phyloP scores from a whole-genome alignment of 2,113 vertebrate species.

The Oenanthe melanoleuca region DNA sequence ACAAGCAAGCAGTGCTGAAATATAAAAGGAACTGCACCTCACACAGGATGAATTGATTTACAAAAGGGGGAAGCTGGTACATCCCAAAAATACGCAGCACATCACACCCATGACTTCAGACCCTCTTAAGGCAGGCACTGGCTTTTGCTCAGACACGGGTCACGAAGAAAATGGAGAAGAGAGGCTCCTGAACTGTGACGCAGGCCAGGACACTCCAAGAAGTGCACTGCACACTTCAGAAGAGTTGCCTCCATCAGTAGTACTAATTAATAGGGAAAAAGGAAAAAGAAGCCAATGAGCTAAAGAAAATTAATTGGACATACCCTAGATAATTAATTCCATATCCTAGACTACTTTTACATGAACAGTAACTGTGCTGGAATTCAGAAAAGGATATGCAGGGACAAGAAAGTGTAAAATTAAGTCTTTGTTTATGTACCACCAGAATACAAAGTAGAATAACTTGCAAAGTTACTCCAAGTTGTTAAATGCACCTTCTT shows the following conservation, averaged over 20 bases:
- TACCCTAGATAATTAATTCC: background rate
- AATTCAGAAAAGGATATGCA: background rate
- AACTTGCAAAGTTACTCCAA: background rate
- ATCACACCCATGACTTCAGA: background rate
- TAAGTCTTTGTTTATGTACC: background rate
- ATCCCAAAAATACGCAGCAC: background rate
- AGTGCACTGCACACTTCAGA: background rate
- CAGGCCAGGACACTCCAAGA: background rate
- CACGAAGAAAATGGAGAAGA: rapidly evolving
- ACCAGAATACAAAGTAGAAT: background rate
- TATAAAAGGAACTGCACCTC: background rate
- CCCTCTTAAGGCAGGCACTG: background rate
- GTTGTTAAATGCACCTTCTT: background rate
- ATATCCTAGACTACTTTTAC: background rate
- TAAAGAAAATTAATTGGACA: background rate
- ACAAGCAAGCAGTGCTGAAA: background rate
- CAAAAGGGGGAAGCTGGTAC: background rate
- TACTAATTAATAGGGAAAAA: background rate
- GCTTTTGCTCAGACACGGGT: background rate
- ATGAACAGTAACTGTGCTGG: background rate
- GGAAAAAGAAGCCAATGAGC: background rate
- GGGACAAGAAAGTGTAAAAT: background rate
- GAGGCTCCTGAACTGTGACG: rapidly evolving
- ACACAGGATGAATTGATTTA: background rate
- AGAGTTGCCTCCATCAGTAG: background rate